A percentile compares a stretch with the other conserved stretches of the same genome.
Conservation (phyloP, 2,113 vertebrate species). For the Hyaena hyaena region DNA sequence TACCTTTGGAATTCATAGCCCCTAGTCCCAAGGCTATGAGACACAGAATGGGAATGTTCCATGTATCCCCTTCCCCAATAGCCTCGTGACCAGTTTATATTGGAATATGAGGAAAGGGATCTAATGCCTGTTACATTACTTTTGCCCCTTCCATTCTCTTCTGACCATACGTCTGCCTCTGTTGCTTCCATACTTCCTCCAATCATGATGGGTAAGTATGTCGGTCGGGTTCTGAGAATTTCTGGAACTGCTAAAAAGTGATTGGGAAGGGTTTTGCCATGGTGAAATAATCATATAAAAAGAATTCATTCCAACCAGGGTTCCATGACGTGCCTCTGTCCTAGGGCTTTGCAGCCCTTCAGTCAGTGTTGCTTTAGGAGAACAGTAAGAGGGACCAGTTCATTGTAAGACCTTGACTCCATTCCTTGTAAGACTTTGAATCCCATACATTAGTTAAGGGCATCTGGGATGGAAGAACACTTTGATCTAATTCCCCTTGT, state of each 20-base stretch:
- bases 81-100: too few relatives aligned
- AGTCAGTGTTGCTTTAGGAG: conserved; percentile 28
- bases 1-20: not conserved
- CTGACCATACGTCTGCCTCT: not conserved
- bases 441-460: conserved; percentile 37
- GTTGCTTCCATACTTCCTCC: not conserved
- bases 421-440: conserved; percentile 46
- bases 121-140: not conserved
- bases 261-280: conserved; percentile 21
- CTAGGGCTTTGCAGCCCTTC: not conserved
- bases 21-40: not conserved
- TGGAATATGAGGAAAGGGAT: not conserved
- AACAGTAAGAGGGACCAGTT: conserved; percentile 16
- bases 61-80: too few relatives aligned
- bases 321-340: not conserved
- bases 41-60: not conserved
- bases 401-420: not conserved
- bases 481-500: conserved; percentile 19
- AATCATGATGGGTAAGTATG: not conserved
- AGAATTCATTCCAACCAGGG: conserved; percentile 11
- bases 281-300: conserved; percentile 21
- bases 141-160: not conserved
- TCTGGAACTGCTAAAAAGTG: not conserved
- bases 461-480: not conserved
- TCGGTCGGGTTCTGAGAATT: not conserved